phyloP scores from a whole-genome alignment of 1,140 invertebrate species.

The Panonychus citri region DNA sequence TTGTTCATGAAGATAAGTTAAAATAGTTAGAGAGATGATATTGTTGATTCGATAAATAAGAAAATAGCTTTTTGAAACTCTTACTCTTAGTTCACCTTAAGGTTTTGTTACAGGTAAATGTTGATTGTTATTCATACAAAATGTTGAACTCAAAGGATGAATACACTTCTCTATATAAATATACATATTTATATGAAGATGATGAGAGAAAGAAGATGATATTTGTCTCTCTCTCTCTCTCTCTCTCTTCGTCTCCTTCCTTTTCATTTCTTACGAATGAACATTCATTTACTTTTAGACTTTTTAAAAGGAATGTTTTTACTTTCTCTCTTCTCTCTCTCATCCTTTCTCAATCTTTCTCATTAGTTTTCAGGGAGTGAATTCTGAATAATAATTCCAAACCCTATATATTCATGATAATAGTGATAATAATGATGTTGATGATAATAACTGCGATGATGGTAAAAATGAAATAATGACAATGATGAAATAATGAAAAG shows the following conservation, averaged over 20 bases:
- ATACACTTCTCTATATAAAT: neutral
- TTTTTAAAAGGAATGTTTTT: neutral
- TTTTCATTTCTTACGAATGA: neutral
- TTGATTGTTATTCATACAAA: too few species aligned
- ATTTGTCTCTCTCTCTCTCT: neutral
- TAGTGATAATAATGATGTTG: neutral
- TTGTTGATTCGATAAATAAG: neutral
- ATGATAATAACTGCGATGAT: neutral
- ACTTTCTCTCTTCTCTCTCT: neutral
- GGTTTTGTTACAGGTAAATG: neutral
- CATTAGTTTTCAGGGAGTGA: neutral
- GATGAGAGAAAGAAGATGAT: neutral
- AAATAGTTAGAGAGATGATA: neutral
- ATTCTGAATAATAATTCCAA: neutral
- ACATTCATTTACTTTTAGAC: neutral
- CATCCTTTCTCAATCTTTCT: neutral
- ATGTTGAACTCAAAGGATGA: too few species aligned
- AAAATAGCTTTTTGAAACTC: neutral
- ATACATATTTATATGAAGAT: neutral
- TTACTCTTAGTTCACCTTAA: neutral
- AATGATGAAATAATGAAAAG: too few species aligned
- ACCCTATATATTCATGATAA: neutral
- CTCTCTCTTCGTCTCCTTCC: neutral
- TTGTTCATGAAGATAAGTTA: neutral
- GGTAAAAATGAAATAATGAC: neutral